A percentile compares a stretch with the other conserved stretches of the same genome.
These are phyloP conservation scores for Lochmaea capreae DNA, from an alignment of 2,888 invertebrate species.

Conservation along the genomic window DNA sequence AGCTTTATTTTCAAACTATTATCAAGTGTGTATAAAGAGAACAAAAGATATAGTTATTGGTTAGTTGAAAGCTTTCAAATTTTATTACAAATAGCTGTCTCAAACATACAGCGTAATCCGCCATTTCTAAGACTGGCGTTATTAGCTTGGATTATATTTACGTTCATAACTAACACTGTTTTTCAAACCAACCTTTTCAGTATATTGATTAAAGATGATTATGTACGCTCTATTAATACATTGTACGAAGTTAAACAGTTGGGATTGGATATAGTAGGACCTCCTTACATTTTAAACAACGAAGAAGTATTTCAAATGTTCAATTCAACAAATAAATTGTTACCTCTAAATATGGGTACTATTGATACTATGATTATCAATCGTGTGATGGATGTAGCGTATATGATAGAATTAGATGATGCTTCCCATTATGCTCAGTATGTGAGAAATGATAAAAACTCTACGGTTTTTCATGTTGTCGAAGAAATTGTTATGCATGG, in stretches of 20 bases:
- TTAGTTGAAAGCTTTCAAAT: constrained; percentile 15
- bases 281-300: background rate
- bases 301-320: constrained; percentile 3
- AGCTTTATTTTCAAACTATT: constrained; percentile 11
- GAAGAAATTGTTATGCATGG: constrained; percentile 13
- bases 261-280: background rate
- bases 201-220: constrained; percentile 8
- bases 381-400: constrained; percentile 4
- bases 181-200: constrained; percentile 24
- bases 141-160: constrained; percentile 17
- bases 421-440: constrained; percentile 1
- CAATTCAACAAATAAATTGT: constrained; percentile 7
- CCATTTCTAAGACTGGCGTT: background rate
- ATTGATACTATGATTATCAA: constrained; percentile 7
- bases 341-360: background rate
- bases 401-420: constrained; percentile 5
- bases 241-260: constrained; percentile 7
- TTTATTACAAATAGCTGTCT: constrained; percentile 3
- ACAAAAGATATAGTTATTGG: constrained; percentile 11
- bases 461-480: constrained; percentile 16
- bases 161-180: constrained; percentile 19
- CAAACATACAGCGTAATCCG: background rate
- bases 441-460: constrained; percentile 6
- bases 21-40: background rate
- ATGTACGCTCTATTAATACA: background rate